Percentiles rank a stretch among this genome's conserved stretches.
phyloP scores from a whole-genome alignment of 2,888 invertebrate species.

The Polydesmus complanatus region DNA sequence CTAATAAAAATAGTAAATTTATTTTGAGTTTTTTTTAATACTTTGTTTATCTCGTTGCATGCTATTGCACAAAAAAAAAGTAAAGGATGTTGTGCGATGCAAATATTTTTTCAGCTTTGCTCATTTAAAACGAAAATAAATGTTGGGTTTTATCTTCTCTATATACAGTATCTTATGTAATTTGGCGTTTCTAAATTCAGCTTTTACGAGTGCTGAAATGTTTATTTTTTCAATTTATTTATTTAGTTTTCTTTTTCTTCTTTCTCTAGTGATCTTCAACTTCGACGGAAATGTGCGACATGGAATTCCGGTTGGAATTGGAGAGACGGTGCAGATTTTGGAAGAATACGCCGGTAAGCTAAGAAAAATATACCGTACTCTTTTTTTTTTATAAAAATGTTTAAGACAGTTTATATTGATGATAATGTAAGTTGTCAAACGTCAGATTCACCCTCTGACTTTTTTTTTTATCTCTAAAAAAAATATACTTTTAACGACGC shows the following conservation, averaged over 20 bases:
- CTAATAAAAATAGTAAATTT: too few relatives aligned
- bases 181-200: background rate
- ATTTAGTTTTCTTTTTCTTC: conserved; percentile 13
- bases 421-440: too few relatives aligned
- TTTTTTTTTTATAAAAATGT: conserved; percentile 25
- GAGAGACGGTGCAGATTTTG: conserved; percentile 79
- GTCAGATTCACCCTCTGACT: too few relatives aligned
- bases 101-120: background rate
- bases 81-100: too few relatives aligned
- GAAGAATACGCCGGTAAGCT: conserved; percentile 68
- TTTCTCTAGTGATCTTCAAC: conserved; percentile 69
- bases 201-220: background rate
- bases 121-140: too few relatives aligned
- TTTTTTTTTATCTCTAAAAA: too few relatives aligned
- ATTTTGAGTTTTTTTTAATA: too few relatives aligned
- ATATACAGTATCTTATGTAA: background rate
- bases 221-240: background rate
- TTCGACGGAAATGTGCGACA: conserved; percentile 55
- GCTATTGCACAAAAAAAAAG: too few relatives aligned
- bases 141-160: background rate
- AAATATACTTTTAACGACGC: too few relatives aligned
- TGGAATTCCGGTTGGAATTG: conserved; percentile 53
- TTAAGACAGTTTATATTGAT: background rate
- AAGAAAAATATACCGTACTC: background rate
- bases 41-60: too few relatives aligned